phyloP scores from a whole-genome alignment of 2,113 vertebrate species.

The Rhinolophus ferrumequinum region DNA sequence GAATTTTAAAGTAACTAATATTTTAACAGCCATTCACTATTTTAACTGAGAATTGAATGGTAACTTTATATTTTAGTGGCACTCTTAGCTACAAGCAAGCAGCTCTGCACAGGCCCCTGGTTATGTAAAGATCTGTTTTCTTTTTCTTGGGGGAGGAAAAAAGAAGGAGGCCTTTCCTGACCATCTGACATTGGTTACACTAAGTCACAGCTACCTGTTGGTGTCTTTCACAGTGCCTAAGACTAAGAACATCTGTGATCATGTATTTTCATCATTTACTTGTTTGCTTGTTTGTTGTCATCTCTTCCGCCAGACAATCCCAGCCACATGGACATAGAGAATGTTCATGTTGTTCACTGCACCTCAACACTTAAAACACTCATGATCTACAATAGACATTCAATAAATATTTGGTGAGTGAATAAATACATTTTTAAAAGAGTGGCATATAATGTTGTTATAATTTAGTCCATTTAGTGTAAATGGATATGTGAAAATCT shows the following conservation, averaged over 20 bases:
- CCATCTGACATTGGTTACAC: background rate
- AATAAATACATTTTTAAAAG: background rate
- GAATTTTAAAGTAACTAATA: slow-evolving; percentile 21
- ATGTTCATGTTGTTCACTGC: background rate
- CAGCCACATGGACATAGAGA: background rate
- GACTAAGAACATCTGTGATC: background rate
- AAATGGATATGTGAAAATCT: background rate
- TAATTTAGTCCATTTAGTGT: background rate
- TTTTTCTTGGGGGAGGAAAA: background rate
- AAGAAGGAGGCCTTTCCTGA: background rate
- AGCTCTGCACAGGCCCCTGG: background rate
- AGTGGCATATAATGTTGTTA: background rate
- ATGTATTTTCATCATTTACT: background rate
- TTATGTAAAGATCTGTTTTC: background rate
- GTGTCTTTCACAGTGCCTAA: background rate
- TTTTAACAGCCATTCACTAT: background rate
- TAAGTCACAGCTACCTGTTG: background rate
- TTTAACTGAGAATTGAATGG: slow-evolving; percentile 1
- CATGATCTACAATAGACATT: background rate
- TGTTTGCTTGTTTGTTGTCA: background rate
- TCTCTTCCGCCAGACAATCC: background rate
- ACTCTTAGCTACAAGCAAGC: background rate
- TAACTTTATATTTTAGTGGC: background rate
- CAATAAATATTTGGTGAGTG: background rate
- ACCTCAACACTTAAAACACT: background rate